These are phyloP conservation scores for Fopius arisanus DNA, from an alignment of 1,140 invertebrate species.

Conservation along the genomic window DNA sequence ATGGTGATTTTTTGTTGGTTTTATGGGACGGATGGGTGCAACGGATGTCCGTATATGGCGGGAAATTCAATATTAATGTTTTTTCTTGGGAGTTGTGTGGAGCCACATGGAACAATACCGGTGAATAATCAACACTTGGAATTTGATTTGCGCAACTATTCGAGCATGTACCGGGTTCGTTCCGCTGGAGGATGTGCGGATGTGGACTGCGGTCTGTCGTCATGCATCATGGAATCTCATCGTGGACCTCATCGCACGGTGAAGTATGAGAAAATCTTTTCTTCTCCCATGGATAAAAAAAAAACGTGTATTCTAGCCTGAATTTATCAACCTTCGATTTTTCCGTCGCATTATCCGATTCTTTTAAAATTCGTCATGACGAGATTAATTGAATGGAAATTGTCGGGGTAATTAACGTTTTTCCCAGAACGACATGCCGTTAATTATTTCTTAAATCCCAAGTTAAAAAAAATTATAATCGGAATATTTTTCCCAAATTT, in stretches of 20 bases:
- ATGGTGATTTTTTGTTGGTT: too few relatives aligned
- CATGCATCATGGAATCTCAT: neutral
- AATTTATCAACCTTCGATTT: neutral
- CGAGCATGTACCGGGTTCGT: neutral
- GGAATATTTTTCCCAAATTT: too few relatives aligned
- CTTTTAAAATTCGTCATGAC: neutral
- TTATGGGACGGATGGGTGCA: neutral
- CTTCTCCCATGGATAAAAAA: neutral
- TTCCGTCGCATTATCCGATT: neutral
- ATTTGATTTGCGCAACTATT: conserved; percentile 9
- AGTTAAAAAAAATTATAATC: too few relatives aligned
- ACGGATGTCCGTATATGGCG: neutral
- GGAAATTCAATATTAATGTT: neutral
- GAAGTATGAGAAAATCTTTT: neutral
- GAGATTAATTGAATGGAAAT: neutral
- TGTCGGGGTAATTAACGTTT: neutral
- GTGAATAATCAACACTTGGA: neutral
- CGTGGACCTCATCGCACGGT: neutral
- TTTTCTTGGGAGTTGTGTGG: neutral
- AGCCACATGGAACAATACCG: neutral
- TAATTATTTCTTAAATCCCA: too few relatives aligned
- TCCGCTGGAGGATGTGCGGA: conserved; percentile 2
- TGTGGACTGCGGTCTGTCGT: conserved; percentile 6
- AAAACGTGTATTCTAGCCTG: neutral
- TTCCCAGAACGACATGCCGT: too few relatives aligned